Evolutionary conservation across 2,113 vertebrate species (phyloP).

Genomic region (Stercorarius parasiticus): DNA sequence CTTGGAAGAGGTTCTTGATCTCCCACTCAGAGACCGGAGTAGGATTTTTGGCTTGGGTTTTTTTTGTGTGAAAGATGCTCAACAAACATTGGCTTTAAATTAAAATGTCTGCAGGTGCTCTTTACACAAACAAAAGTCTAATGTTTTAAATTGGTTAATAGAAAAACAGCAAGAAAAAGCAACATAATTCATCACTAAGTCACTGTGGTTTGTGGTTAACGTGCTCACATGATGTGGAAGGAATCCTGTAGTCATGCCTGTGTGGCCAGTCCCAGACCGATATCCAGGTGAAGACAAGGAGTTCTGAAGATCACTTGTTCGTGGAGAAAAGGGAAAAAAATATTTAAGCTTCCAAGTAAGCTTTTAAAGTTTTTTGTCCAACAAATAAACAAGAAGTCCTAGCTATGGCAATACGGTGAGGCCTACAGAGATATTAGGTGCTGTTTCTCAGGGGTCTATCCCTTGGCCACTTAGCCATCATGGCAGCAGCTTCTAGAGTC

Average conservation of each 20-base stretch:
- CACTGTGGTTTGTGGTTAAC: constrained; percentile 68
- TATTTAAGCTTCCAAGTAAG: constrained; percentile 77
- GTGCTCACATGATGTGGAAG: constrained; percentile 66
- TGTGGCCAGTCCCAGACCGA: constrained; percentile 77
- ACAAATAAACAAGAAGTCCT: constrained; percentile 75
- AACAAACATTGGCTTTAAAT: constrained; percentile 73
- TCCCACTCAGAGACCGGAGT: constrained; percentile 67
- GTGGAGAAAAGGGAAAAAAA: constrained; percentile 76
- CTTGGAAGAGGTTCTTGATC: constrained; percentile 71
- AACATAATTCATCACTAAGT: constrained; percentile 69
- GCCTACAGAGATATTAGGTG: constrained; percentile 79
- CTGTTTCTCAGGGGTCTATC: constrained; percentile 74
- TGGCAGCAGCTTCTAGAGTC: constrained; percentile 80
- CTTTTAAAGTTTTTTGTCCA: constrained; percentile 76
- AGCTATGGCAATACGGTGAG: constrained; percentile 80
- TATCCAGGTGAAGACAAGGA: constrained; percentile 76
- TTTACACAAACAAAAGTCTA: constrained; percentile 75
- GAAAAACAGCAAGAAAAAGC: constrained; percentile 70
- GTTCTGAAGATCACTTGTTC: constrained; percentile 73
- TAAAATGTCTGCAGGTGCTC: constrained; percentile 71
- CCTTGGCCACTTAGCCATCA: constrained; percentile 77
- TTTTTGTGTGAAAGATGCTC: constrained; percentile 62
- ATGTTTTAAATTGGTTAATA: constrained; percentile 71
- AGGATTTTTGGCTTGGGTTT: constrained; percentile 74
- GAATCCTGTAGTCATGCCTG: constrained; percentile 78